phyloP scores from a whole-genome alignment of 2,888 invertebrate genomes.

The Brachyptera putata region DNA sequence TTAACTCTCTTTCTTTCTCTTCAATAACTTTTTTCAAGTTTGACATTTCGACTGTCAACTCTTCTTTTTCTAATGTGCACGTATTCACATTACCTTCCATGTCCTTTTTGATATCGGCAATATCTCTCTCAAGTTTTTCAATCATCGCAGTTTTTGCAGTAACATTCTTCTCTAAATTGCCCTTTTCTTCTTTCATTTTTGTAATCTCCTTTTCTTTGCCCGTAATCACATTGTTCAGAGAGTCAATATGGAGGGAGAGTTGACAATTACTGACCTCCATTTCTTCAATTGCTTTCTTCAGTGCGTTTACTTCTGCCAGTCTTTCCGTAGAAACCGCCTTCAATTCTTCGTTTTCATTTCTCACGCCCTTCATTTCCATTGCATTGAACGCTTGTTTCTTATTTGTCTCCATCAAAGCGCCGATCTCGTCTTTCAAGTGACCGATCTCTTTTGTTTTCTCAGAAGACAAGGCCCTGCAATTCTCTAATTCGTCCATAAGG shows the following conservation, averaged over 20 bases:
- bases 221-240: not conserved
- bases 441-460: conserved; percentile 20
- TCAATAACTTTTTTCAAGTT: not conserved
- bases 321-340: not conserved
- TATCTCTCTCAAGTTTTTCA: not conserved
- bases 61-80: too few species aligned
- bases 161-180: not conserved
- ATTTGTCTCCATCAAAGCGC: conserved; percentile 1
- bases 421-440: conserved; percentile 21
- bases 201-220: not conserved
- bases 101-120: not conserved
- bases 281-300: not conserved
- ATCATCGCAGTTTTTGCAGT: not conserved
- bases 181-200: not conserved
- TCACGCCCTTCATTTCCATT: conserved; percentile 14
- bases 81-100: not conserved
- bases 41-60: not conserved
- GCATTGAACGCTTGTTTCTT: not conserved
- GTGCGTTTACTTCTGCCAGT: not conserved
- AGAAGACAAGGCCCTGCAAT: not conserved
- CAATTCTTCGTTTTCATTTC: not conserved
- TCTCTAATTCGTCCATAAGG: conserved; percentile 22
- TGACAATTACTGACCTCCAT: not conserved
- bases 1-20: conserved; percentile 3
- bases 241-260: not conserved